Conservation (phyloP, 2,888 invertebrate species). For the Buathra laborator region DNA sequence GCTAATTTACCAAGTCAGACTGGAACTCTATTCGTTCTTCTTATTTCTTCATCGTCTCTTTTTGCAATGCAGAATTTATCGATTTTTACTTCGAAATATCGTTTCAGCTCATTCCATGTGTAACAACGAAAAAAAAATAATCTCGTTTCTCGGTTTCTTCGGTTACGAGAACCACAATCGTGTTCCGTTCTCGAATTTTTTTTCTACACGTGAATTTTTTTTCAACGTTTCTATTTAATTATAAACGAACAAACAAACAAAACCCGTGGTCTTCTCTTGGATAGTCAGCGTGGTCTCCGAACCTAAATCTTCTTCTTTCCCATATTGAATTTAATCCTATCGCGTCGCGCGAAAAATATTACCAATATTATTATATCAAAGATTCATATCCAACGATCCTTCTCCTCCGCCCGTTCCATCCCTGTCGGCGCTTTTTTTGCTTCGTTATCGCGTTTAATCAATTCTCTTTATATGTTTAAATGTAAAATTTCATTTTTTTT, state of each 20-base stretch:
- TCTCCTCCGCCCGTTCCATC: slow-evolving; percentile 35
- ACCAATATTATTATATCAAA: slow-evolving; percentile 23
- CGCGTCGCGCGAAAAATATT: slow-evolving; percentile 22
- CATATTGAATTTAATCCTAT: background rate
- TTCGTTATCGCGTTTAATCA: slow-evolving; percentile 66
- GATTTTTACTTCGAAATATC: slow-evolving; percentile 12
- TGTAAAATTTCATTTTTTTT: slow-evolving; percentile 52
- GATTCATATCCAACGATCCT: slow-evolving; percentile 42
- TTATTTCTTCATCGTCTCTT: slow-evolving; percentile 14
- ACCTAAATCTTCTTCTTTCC: slow-evolving; percentile 15
- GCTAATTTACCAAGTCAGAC: slow-evolving; percentile 33
- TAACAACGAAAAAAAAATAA: background rate
- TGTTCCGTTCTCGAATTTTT: slow-evolving; percentile 55
- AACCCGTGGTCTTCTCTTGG: slow-evolving; percentile 2
- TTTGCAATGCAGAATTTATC: slow-evolving; percentile 35
- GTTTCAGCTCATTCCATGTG: slow-evolving; percentile 64
- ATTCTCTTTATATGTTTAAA: slow-evolving; percentile 54
- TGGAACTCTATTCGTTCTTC: slow-evolving; percentile 19
- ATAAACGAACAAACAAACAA: background rate
- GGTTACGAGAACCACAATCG: slow-evolving; percentile 35
- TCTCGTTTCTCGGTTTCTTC: slow-evolving; percentile 46
- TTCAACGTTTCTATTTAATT: slow-evolving; percentile 48
- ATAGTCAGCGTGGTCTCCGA: slow-evolving; percentile 47
- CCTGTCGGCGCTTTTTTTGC: slow-evolving; percentile 62
- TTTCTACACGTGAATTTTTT: slow-evolving; percentile 64